Evolutionary conservation across 2,888 invertebrate genomes (phyloP), one percentile per base, ranked within the genome.

Genomic region (Campoletis raptor): DNA sequence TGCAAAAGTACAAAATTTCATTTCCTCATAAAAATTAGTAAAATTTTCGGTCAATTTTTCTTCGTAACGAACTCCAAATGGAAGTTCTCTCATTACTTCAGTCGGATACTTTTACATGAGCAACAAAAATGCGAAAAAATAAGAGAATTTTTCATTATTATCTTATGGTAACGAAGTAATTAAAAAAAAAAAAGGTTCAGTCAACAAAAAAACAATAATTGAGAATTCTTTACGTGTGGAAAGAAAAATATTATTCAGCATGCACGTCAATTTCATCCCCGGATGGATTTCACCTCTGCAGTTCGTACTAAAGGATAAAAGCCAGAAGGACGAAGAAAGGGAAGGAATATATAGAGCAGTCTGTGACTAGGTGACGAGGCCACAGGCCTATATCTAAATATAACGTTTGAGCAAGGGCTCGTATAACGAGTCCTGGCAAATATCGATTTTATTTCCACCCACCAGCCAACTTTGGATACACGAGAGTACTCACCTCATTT

Each of bases 301-400:
- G 61, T 42, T 64, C 37, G 36, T 36, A 37, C 21, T 30, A 9
- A 67, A 48, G 66, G 42, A 24, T 64, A 54, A 72, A 76, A 79
- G 61, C 57, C 18, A 21, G 21, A 40, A 37, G 54, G 12, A 12
- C 18, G 30, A 36, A 36, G 76, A 67, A 9, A 15, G 10, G 54
- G 24, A 12, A 24, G 64, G 66, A 52, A 45, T 61, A 81, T 64
- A 52, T n/a, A n/a, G n/a, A 12, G 52, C 45, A 36, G 52, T 54
- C 72, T 61, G 70, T 37, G n/a, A 66, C 69, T 42, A 24, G 83
- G 79, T 80, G 67, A 69, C 69, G 81, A 81, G 83, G 83, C 74
- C 79, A 86, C 81, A 74, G 86, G 81, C 79, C 86, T 74, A 87
- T 57, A 87, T 86, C 86, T 87, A 87, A 86, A 86, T 87, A 87